These are phyloP conservation scores for Neotragus moschatus DNA, from an alignment of 2,113 vertebrate species.

Conservation along the genomic window DNA sequence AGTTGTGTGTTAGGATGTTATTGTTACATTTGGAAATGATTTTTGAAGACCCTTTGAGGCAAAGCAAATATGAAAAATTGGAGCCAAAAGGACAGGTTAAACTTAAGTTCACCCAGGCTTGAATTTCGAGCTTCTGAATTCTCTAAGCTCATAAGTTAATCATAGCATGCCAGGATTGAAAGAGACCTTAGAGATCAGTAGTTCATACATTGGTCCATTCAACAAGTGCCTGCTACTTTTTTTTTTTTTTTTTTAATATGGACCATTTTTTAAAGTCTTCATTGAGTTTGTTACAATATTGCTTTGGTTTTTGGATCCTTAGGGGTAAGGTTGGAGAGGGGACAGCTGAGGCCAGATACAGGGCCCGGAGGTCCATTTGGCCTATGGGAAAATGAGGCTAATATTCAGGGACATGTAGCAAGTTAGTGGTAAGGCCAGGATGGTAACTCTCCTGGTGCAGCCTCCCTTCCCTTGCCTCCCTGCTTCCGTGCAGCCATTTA, in stretches of 20 bases:
- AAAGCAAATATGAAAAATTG: not conserved
- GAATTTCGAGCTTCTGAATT: slow-evolving; percentile 21
- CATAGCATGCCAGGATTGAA: not conserved
- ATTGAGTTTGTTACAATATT: not conserved
- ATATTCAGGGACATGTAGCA: not conserved
- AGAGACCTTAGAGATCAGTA: not conserved
- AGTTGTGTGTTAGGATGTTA: not conserved
- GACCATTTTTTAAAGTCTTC: not conserved
- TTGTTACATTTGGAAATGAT: not conserved
- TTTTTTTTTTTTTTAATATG: not conserved
- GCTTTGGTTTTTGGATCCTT: not conserved
- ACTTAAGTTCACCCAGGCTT: not conserved
- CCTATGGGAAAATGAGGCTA: not conserved
- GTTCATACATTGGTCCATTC: not conserved
- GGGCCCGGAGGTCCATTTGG: not conserved
- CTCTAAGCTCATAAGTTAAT: not conserved
- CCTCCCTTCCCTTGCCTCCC: not conserved
- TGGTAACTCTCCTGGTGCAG: not conserved
- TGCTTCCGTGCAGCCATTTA: not conserved
- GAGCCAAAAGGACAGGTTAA: not conserved
- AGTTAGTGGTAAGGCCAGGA: not conserved
- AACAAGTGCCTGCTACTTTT: not conserved
- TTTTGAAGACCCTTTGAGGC: not conserved
- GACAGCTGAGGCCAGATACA: not conserved
- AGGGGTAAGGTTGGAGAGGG: not conserved